These are phyloP conservation scores for Pipa parva DNA, from an alignment of 2,113 vertebrate genomes.

Conservation along the genomic window DNA sequence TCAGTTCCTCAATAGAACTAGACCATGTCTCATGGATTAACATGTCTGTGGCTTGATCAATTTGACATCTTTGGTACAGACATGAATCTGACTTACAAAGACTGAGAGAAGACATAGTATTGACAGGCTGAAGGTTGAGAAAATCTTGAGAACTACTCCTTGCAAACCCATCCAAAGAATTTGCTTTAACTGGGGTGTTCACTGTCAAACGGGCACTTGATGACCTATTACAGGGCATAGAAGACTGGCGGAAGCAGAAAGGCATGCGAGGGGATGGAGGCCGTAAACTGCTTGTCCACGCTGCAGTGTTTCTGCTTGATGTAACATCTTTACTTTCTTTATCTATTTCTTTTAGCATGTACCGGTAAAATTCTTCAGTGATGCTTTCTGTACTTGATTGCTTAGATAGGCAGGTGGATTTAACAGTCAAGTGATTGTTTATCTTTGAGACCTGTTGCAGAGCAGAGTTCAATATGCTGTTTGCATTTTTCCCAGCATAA, in stretches of 20 bases:
- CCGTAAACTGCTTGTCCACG: constrained; percentile 78
- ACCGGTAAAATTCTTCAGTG: constrained; percentile 93
- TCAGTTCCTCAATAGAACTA: constrained; percentile 89
- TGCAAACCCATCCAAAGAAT: constrained; percentile 87
- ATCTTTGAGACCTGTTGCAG: constrained; percentile 81
- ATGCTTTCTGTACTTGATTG: constrained; percentile 98
- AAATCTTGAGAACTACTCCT: constrained; percentile 72
- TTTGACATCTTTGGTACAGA: constrained; percentile 78
- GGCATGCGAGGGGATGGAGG: constrained; percentile 71
- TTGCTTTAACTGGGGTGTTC: constrained; percentile 84
- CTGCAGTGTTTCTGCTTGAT: constrained; percentile 68
- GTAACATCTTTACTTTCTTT: constrained; percentile 75
- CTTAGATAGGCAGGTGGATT: constrained; percentile 83
- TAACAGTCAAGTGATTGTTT: constrained; percentile 80
- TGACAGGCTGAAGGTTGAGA: constrained; percentile 68
- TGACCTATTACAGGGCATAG: constrained; percentile 79
- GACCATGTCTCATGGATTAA: constrained; percentile 93
- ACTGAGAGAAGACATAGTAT: constrained; percentile 64
- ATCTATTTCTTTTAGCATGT: constrained; percentile 88
- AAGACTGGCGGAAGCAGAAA: constrained; percentile 85
- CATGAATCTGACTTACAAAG: constrained; percentile 95
- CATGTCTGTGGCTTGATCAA: constrained; percentile 88
- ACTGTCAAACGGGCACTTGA: constrained; percentile 79
- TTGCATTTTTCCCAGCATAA: constrained; percentile 93
- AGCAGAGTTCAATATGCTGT: constrained; percentile 82